Base-by-base conservation (phyloP, 2,113 vertebrate genomes). In the Aptenodytes forsteri region DNA sequence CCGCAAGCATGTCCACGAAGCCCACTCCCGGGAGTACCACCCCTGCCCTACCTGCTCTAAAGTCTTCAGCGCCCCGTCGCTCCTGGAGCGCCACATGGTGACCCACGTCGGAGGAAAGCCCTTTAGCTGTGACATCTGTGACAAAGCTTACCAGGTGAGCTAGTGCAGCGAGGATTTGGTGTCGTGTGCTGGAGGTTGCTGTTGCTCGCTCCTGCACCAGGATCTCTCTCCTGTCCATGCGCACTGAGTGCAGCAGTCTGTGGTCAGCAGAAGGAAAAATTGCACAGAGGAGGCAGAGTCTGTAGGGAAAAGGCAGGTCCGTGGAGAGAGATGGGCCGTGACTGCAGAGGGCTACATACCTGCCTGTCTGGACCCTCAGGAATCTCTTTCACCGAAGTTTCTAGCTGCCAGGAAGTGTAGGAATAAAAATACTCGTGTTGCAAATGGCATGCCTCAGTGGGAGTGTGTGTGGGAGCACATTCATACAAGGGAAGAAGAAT, bases 111-210 rank as follows among this genome's bases (percentile, higher is more conserved):
- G 98, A 23, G 98, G 97, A 79, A 99, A 99, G 75, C 99, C 99
- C 23, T 99, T 99, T 95, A 99, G 98, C 98, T 99, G 99, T 36
- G 98, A 99, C n/a, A 98, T 99, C 85, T 99, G 99, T 97, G 98
- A 98, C 97, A 99, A 99, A 90, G 99, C 99, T 15, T 99, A 99
- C 90, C 99, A 99, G 98, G 98, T 98, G 81, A 90, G 77, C 50
- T 50, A 50, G 32, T 15, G 16, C 38, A 7, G 20, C 11, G 6
- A 25, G n/a, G 47, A 17, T 42, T 23, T 59, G 16, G 8, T 61
- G n/a, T 49, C 34, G 0, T 3, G 9, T 30, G 49, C 34, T 2
- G 10, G n/a, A 20, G 17, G 14, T 27, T 70, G 58, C 32, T 7
- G 2, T 69, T 62, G 32, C 18, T 30, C 0, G 1, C 21, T 59